Percentiles rank a stretch among this genome's conserved stretches.
Evolutionary conservation across 2,113 vertebrate species (phyloP).

Genomic region (Hydrochoerus hydrochaeris): DNA sequence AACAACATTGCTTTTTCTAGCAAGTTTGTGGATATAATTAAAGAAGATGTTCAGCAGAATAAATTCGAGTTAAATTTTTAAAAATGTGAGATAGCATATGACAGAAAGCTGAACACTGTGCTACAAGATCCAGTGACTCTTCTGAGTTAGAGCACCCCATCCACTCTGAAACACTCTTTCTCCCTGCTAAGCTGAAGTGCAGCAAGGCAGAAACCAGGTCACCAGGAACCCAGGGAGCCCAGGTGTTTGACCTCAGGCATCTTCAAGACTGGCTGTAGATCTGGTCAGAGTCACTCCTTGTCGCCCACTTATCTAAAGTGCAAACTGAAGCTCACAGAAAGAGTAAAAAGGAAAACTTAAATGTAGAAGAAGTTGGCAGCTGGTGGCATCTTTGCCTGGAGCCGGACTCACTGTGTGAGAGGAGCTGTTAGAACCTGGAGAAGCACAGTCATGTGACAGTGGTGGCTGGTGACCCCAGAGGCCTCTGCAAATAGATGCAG

Average conservation of each 20-base stretch:
- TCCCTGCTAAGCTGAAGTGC: not conserved
- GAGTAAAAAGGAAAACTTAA: too few relatives aligned
- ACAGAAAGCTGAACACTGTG: not conserved
- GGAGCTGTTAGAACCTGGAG: too few relatives aligned
- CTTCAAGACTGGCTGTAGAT: not conserved
- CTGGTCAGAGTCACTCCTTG: not conserved
- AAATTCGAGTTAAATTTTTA: slow-evolving; percentile 10
- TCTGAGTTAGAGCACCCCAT: not conserved
- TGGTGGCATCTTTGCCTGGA: too few relatives aligned
- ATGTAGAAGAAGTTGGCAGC: too few relatives aligned
- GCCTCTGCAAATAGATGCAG: too few relatives aligned
- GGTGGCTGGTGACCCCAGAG: too few relatives aligned
- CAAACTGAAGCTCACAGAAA: too few relatives aligned
- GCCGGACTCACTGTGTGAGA: too few relatives aligned
- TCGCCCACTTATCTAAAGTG: too few relatives aligned
- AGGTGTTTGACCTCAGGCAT: not conserved
- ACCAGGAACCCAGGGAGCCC: not conserved
- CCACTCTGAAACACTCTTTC: not conserved
- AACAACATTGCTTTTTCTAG: slow-evolving; percentile 13
- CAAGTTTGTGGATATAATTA: slow-evolving; percentile 37
- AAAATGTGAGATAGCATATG: not conserved
- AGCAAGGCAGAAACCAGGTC: not conserved
- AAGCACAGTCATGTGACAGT: too few relatives aligned
- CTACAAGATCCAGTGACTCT: not conserved
- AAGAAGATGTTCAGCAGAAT: slow-evolving; percentile 39